Conservation (phyloP, 1,140 invertebrate species). For the Cherax destructor region DNA sequence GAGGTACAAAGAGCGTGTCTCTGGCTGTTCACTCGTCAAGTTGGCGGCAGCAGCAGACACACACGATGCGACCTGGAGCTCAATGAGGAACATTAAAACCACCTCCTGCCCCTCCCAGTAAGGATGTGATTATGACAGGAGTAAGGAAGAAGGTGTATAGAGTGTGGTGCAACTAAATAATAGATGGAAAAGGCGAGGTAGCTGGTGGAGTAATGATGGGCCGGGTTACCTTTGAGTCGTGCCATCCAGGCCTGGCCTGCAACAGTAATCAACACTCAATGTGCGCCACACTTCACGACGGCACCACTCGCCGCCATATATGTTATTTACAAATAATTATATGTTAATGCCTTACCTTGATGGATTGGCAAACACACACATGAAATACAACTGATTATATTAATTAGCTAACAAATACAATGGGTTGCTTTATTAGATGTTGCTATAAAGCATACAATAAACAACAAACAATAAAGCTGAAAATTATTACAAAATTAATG, state of each 20-base stretch:
- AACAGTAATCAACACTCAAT: neutral
- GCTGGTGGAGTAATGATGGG: neutral
- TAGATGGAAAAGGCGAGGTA: neutral
- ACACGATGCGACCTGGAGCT: neutral
- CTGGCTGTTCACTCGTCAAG: neutral
- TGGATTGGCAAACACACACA: neutral
- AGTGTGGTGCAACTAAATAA: neutral
- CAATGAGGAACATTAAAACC: neutral
- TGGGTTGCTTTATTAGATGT: neutral
- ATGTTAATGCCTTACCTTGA: neutral
- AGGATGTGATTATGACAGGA: neutral
- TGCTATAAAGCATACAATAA: neutral
- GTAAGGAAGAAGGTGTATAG: neutral
- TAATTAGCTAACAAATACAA: neutral
- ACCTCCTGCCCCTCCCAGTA: neutral
- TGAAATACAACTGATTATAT: neutral
- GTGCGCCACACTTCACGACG: neutral
- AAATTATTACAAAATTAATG: too few species aligned
- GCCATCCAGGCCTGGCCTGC: neutral
- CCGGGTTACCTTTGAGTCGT: neutral
- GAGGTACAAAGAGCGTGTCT: too few species aligned
- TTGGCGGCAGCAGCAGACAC: neutral
- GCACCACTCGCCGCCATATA: neutral
- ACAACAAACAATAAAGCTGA: too few species aligned
- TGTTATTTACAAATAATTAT: neutral